Percentiles rank a stretch among this genome's conserved stretches.
Evolutionary conservation across 2,888 invertebrate genomes (phyloP).

Genomic region (Odiellus spinosus): DNA sequence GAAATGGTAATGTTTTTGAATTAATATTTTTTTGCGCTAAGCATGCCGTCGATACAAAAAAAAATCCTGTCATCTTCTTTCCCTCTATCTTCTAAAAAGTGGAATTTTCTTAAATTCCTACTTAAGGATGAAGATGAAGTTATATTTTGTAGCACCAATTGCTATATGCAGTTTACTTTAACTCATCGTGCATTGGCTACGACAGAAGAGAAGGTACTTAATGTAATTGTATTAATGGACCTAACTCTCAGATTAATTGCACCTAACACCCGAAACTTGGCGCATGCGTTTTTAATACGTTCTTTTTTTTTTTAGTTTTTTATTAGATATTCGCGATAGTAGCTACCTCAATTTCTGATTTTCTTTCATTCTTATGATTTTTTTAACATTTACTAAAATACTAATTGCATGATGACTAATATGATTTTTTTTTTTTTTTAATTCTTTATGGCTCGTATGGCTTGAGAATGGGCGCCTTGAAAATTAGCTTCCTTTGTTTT

Average conservation of each 20-base stretch:
- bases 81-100: too few species aligned
- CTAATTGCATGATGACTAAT: too few species aligned
- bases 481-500: too few species aligned
- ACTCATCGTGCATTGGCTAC: constrained; percentile 40
- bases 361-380: not conserved
- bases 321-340: constrained; percentile 26
- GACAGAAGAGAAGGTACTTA: constrained; percentile 39
- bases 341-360: constrained; percentile 23
- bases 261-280: too few species aligned
- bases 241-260: too few species aligned
- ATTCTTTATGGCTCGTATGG: too few species aligned
- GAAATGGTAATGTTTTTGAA: constrained; percentile 11
- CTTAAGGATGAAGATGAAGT: constrained; percentile 31
- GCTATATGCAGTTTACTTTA: constrained; percentile 69
- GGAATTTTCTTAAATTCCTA: too few species aligned
- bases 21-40: not conserved
- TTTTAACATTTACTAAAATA: not conserved
- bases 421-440: too few species aligned
- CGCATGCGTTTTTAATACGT: too few species aligned
- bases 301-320: too few species aligned
- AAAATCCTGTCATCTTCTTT: not conserved
- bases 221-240: constrained; percentile 7
- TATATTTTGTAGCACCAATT: constrained; percentile 68
- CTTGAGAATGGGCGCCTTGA: too few species aligned
- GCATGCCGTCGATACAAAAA: constrained; percentile 2